Conservation (phyloP, 2,888 invertebrate genomes). For the Empis livida region DNA sequence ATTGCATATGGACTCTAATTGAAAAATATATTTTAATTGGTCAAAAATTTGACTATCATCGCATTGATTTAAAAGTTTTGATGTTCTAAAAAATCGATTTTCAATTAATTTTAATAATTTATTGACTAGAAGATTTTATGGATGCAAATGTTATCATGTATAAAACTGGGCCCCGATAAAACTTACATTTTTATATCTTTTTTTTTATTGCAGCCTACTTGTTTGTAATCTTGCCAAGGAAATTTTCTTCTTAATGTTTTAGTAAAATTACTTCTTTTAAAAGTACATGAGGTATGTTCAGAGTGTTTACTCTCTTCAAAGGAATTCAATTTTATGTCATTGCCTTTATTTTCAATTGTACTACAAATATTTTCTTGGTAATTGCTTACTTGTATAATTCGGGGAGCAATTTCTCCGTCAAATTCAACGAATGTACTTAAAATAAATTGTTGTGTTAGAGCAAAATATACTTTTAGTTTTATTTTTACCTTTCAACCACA, state of each 20-base stretch:
- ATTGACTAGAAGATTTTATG: too few relatives aligned
- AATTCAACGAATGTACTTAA: not conserved
- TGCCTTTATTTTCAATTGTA: not conserved
- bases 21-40: too few relatives aligned
- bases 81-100: too few relatives aligned
- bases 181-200: too few relatives aligned
- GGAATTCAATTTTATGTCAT: not conserved
- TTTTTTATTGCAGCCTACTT: too few relatives aligned
- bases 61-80: too few relatives aligned
- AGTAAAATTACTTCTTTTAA: conserved; percentile 33
- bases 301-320: not conserved
- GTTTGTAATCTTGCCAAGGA: conserved; percentile 38
- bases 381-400: conserved; percentile 33
- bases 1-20: too few relatives aligned
- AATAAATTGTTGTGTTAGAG: not conserved
- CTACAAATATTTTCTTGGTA: conserved; percentile 23
- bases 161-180: too few relatives aligned
- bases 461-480: not conserved
- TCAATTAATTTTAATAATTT: too few relatives aligned
- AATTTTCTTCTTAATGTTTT: conserved; percentile 28
- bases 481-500: conserved; percentile 12
- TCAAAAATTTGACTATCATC: too few relatives aligned
- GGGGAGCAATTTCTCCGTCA: conserved; percentile 22
- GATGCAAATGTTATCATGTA: too few relatives aligned
- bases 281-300: conserved; percentile 5